A percentile compares a stretch with the other conserved stretches of the same genome.
Evolutionary conservation across 2,113 vertebrate genomes (phyloP).

Genomic region (Callopanchax toddi): DNA sequence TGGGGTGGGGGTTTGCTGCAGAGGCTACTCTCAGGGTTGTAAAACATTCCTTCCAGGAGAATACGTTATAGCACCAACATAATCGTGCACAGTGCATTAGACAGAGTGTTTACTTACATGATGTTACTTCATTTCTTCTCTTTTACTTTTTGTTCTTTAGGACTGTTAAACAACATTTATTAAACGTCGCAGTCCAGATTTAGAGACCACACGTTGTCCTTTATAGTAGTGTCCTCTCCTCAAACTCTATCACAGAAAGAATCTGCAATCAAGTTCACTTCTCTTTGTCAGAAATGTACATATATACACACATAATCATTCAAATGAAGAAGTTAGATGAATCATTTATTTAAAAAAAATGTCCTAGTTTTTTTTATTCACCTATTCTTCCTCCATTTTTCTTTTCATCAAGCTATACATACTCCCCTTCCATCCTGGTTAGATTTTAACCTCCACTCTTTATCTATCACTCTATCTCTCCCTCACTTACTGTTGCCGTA

Average conservation of each 20-base stretch:
- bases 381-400: constrained; percentile 26
- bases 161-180: too few species aligned
- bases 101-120: too few species aligned
- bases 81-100: too few species aligned
- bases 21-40: constrained; percentile 30
- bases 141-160: too few species aligned
- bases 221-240: too few species aligned
- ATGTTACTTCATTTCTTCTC: too few species aligned
- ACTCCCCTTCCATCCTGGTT: constrained; percentile 42
- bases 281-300: background rate
- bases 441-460: constrained; percentile 49
- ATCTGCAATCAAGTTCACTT: background rate
- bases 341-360: constrained; percentile 29
- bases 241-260: too few species aligned
- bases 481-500: constrained; percentile 46
- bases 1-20: background rate
- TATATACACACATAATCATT: background rate
- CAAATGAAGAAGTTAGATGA: constrained; percentile 14
- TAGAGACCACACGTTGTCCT: too few species aligned
- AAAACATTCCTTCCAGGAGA: constrained; percentile 17
- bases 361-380: constrained; percentile 17
- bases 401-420: constrained; percentile 18
- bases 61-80: background rate
- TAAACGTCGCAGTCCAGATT: too few species aligned
- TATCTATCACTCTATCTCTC: constrained; percentile 50